phyloP scores from a whole-genome alignment of 2,113 vertebrate genomes.

The Scalopus aquaticus region DNA sequence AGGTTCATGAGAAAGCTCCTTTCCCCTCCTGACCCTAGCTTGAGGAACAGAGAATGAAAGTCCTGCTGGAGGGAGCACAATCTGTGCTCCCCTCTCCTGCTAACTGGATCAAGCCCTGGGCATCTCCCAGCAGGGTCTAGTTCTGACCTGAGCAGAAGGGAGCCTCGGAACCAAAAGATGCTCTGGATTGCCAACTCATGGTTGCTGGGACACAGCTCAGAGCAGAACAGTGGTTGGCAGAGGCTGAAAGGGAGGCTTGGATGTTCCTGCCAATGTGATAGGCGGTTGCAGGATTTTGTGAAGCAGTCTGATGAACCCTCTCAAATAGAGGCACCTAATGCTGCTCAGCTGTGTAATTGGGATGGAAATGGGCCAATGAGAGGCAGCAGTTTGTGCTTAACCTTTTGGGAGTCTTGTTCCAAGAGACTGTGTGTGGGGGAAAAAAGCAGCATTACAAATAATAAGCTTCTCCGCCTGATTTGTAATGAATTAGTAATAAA shows the following conservation, averaged over 20 bases:
- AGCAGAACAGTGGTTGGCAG: conserved; percentile 63
- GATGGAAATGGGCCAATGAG: conserved; percentile 92
- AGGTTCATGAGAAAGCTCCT: not conserved
- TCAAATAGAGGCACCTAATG: conserved; percentile 85
- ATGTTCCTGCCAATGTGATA: conserved; percentile 65
- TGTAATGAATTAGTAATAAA: conserved; percentile 92
- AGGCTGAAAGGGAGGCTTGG: conserved; percentile 36
- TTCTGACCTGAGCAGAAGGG: conserved; percentile 52
- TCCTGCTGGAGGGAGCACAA: not conserved
- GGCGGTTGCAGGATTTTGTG: conserved; percentile 81
- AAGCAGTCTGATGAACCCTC: conserved; percentile 88
- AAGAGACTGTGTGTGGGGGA: conserved; percentile 71
- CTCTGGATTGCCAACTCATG: not conserved
- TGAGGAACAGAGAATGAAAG: not conserved
- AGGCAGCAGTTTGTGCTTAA: conserved; percentile 85
- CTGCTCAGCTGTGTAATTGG: conserved; percentile 94
- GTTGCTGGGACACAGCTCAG: conserved; percentile 66
- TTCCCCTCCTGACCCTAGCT: not conserved
- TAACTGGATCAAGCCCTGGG: not conserved
- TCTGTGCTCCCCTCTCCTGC: not conserved
- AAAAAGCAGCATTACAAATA: conserved; percentile 83
- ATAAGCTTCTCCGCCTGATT: conserved; percentile 87
- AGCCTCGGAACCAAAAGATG: conserved; percentile 29
- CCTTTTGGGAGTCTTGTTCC: conserved; percentile 86
- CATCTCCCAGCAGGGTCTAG: not conserved